Evolutionary conservation across 2,113 vertebrate species (phyloP).

Genomic region (Stomatorhinus ivindoensis): DNA sequence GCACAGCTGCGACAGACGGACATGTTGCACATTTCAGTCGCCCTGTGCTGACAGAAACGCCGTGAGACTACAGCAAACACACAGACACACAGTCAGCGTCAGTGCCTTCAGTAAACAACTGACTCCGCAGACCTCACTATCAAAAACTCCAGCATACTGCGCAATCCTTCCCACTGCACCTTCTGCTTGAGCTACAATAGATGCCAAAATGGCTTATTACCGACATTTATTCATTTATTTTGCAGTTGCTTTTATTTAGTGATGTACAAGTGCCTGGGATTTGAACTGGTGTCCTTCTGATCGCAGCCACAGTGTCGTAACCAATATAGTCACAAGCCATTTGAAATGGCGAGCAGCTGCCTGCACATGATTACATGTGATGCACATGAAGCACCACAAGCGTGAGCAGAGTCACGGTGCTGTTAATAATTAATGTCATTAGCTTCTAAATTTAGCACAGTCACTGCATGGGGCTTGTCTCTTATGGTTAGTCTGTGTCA

Average conservation of each 20-base stretch:
- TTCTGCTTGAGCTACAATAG: neutral
- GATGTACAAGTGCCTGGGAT: neutral
- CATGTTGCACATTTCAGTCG: constrained; percentile 26
- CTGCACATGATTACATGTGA: constrained; percentile 10
- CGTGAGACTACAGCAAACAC: neutral
- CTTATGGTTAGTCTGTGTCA: neutral
- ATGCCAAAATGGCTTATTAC: neutral
- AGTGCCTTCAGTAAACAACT: neutral
- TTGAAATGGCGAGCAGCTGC: neutral
- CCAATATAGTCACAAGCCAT: neutral
- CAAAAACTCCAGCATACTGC: neutral
- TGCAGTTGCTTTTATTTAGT: neutral
- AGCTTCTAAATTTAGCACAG: neutral
- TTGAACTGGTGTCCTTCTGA: neutral
- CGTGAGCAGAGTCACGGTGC: too few species aligned
- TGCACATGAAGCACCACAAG: neutral
- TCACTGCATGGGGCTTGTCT: neutral
- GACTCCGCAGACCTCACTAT: neutral
- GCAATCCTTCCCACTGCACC: neutral
- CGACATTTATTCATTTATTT: neutral
- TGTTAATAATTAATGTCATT: neutral
- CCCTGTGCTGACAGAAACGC: neutral
- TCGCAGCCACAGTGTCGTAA: neutral
- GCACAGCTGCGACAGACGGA: constrained; percentile 31
- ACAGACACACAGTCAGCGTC: neutral